Conservation (phyloP, 1,140 invertebrate species). For the Drosophila fuyamai region DNA sequence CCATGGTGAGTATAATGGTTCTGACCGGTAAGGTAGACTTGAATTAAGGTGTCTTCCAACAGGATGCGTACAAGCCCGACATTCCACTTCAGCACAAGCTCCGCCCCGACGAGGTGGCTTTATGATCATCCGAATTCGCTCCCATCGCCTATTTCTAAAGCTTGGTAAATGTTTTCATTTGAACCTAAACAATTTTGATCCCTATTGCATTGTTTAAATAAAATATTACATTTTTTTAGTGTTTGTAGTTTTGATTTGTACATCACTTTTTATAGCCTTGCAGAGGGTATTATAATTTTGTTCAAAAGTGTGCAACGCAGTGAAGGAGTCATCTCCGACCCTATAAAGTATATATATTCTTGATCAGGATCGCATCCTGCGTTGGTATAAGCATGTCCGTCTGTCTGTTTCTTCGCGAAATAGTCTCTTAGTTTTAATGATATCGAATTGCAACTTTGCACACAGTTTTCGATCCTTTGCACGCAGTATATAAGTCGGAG, state of each 20-base stretch:
- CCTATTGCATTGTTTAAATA: neutral
- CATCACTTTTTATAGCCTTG: no score
- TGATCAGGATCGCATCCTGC: no score
- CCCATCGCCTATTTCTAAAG: neutral
- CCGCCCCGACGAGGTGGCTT: slow-evolving; percentile 67
- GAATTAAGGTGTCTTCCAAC: neutral
- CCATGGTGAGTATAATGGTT: slow-evolving; percentile 20
- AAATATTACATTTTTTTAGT: neutral
- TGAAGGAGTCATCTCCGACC: no score
- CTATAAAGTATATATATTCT: no score
- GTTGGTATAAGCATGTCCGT: no score
- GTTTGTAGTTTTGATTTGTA: neutral
- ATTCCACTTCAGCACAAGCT: slow-evolving; percentile 62
- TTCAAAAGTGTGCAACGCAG: no score
- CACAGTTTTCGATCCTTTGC: no score
- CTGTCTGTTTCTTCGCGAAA: no score
- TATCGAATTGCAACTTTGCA: no score
- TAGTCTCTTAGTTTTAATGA: no score
- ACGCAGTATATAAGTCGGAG: no score
- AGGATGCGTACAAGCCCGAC: slow-evolving; percentile 55
- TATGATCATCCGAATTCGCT: slow-evolving; percentile 28
- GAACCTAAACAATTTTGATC: neutral
- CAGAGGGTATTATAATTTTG: no score
- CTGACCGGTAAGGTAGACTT: neutral
- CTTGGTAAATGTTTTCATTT: neutral